Conservation (phyloP, 2,888 invertebrate species). For the Xestia xanthographa region DNA sequence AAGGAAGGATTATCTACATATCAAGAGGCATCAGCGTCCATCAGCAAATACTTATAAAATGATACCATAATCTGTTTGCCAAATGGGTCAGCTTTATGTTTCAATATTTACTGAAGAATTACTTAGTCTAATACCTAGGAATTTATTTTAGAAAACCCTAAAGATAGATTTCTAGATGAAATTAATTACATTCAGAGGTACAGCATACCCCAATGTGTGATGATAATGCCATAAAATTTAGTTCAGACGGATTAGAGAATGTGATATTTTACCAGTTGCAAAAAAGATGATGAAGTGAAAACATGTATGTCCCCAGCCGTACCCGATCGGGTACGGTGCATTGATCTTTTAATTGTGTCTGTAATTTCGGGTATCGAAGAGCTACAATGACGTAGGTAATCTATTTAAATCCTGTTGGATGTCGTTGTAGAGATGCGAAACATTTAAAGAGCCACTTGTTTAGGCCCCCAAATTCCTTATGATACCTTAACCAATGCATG, state of each 20-base stretch:
- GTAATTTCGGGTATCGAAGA: no score
- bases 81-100: background rate
- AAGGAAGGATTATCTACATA: background rate
- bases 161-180: background rate
- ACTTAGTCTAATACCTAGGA: background rate
- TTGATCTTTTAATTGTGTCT: no score
- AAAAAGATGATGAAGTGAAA: background rate
- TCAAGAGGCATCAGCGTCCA: background rate
- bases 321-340: no score
- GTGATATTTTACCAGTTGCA: background rate
- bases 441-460: background rate
- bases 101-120: background rate
- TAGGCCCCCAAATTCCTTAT: background rate
- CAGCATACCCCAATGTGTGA: background rate
- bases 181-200: background rate
- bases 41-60: slow-evolving; percentile 6
- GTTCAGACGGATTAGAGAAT: background rate
- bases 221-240: background rate
- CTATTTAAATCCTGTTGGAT: background rate
- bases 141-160: background rate
- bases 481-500: no score
- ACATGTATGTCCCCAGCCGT: no score
- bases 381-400: background rate
- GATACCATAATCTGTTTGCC: background rate
- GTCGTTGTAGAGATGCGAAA: background rate